These are phyloP conservation scores for Podarcis muralis DNA, from an alignment of 2,113 vertebrate genomes.

Conservation along the genomic window DNA sequence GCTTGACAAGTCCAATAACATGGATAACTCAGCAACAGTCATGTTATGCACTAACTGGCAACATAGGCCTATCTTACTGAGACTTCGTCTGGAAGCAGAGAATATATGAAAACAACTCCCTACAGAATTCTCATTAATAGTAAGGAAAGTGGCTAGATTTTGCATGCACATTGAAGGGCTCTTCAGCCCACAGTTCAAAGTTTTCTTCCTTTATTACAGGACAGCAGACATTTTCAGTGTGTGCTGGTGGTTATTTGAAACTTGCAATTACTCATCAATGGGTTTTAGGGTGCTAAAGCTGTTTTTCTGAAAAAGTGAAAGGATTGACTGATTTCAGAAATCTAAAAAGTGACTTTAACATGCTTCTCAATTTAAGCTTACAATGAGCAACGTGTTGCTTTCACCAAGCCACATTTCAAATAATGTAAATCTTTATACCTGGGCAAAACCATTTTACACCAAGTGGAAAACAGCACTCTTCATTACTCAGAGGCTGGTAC, in stretches of 20 bases:
- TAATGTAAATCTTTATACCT: slow-evolving; percentile 46
- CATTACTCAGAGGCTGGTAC: neutral
- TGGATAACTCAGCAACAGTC: slow-evolving; percentile 34
- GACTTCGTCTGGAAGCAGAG: slow-evolving; percentile 20
- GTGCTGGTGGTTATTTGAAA: neutral
- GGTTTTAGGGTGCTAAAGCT: neutral
- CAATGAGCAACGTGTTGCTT: accelerated
- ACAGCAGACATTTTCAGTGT: slow-evolving; percentile 1
- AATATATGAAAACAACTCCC: slow-evolving; percentile 48
- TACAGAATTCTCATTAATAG: slow-evolving; percentile 56
- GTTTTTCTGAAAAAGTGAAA: neutral
- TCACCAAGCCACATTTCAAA: slow-evolving; percentile 8
- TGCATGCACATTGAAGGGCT: slow-evolving; percentile 50
- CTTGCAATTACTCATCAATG: accelerated
- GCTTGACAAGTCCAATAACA: slow-evolving; percentile 32
- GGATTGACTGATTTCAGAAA: neutral
- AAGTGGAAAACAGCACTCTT: slow-evolving; percentile 42
- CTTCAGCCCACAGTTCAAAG: neutral
- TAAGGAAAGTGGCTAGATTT: slow-evolving; percentile 73
- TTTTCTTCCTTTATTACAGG: neutral
- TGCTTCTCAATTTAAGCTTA: neutral
- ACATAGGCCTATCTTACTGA: slow-evolving; percentile 55
- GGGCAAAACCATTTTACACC: slow-evolving; percentile 35
- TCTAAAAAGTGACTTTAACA: neutral
- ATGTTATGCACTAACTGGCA: slow-evolving; percentile 53